A percentile compares a stretch with the other conserved stretches of the same genome.
Conservation (phyloP, 2,797 vertebrate genomes). For the Sebastes hopkinsi region DNA sequence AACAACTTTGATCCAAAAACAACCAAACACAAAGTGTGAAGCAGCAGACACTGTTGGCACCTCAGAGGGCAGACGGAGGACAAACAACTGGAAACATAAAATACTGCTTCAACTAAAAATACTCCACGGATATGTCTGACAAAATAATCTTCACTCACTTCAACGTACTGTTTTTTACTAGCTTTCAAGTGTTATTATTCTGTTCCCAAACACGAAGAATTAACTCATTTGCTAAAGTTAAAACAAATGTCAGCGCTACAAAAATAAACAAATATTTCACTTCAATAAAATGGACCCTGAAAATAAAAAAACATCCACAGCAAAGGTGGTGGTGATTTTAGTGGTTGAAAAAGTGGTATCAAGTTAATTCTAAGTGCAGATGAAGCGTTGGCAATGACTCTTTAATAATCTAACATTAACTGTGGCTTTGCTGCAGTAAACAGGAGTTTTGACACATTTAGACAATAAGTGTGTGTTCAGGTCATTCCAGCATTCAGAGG, state of each 20-base stretch:
- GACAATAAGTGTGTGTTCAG: background rate
- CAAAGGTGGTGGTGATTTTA: background rate
- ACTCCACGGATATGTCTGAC: background rate
- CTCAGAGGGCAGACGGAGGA: background rate
- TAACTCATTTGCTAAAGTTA: background rate
- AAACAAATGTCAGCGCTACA: background rate
- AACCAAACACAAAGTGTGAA: background rate
- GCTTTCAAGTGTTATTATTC: background rate
- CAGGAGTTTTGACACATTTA: slow-evolving; percentile 1
- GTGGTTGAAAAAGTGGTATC: background rate
- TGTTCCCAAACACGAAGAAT: background rate
- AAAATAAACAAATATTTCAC: background rate
- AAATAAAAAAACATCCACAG: background rate
- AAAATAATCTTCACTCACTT: background rate
- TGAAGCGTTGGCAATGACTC: background rate
- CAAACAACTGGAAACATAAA: background rate
- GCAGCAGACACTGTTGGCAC: background rate
- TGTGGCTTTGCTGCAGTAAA: slow-evolving; percentile 10
- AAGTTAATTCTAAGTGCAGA: background rate
- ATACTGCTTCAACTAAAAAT: background rate
- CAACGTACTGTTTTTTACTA: background rate
- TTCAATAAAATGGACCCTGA: background rate
- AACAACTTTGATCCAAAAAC: background rate
- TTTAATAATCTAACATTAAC: background rate
- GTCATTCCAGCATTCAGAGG: background rate